Conservation (phyloP, 1,140 invertebrate genomes). For the Hylyphantes graminicola region DNA sequence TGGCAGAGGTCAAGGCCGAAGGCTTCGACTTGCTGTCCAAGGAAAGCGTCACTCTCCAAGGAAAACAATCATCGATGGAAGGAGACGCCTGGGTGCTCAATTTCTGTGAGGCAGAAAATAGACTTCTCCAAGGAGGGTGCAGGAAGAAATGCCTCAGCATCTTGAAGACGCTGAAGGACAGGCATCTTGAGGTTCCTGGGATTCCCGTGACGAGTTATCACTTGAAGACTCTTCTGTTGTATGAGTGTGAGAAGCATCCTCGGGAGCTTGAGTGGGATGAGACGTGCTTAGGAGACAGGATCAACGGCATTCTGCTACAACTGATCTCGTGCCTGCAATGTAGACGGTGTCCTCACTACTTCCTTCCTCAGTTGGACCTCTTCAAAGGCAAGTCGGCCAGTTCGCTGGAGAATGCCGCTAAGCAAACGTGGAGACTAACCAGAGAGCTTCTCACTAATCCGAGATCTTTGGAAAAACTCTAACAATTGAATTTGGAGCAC, state of each 20-base stretch:
- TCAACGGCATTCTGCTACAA: conserved; percentile 96
- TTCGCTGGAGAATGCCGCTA: conserved; percentile 93
- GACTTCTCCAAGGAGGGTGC: conserved; percentile 87
- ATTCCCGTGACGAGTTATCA: conserved; percentile 94
- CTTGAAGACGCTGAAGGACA: conserved; percentile 91
- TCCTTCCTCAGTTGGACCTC: conserved; percentile 90
- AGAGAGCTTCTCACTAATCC: conserved; percentile 94
- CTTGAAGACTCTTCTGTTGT: conserved; percentile 93
- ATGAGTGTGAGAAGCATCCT: conserved; percentile 99
- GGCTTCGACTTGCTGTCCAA: conserved; percentile 96
- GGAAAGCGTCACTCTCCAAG: conserved; percentile 80
- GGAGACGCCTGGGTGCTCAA: conserved; percentile 97
- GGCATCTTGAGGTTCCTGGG: conserved; percentile 92
- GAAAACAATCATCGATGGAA: conserved; percentile 96
- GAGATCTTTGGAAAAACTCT: conserved; percentile 89
- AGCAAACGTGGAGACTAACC: conserved; percentile 94
- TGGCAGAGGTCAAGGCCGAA: conserved; percentile 96
- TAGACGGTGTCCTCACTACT: conserved; percentile 94
- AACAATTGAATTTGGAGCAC: conserved; percentile 11
- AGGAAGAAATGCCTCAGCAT: conserved; percentile 90
- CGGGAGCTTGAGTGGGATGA: conserved; percentile 97
- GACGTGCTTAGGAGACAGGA: conserved; percentile 88
- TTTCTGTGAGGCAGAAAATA: conserved; percentile 93
- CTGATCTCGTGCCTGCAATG: conserved; percentile 97
- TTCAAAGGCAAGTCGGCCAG: conserved; percentile 94